Evolutionary conservation across 2,797 vertebrate species (phyloP).

Genomic region (Sebastiscus albofasciatus): DNA sequence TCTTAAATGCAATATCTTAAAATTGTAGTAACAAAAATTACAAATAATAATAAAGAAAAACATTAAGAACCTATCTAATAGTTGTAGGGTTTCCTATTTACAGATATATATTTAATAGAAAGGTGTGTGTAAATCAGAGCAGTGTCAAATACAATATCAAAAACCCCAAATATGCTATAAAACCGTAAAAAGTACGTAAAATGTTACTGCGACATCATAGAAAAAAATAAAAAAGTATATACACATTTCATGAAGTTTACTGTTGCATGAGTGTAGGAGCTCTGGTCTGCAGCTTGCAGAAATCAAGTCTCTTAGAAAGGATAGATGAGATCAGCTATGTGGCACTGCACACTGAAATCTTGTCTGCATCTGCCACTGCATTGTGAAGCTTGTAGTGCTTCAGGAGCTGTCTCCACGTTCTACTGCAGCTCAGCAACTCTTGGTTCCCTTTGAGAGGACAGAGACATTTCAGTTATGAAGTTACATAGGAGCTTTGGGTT

Average conservation of each 20-base stretch:
- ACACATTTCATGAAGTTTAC: not conserved
- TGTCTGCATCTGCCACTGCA: slow-evolving; percentile 56
- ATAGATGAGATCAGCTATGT: not conserved
- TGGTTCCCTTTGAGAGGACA: slow-evolving; percentile 68
- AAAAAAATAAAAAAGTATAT: not conserved
- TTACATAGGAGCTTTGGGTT: not conserved
- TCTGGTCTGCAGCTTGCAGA: not conserved
- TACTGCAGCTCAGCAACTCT: slow-evolving; percentile 58
- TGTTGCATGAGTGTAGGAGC: not conserved
- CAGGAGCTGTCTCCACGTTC: slow-evolving; percentile 58
- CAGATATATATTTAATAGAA: not conserved
- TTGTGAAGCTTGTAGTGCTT: slow-evolving; percentile 9
- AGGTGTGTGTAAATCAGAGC: not conserved
- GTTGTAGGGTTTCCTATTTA: not conserved
- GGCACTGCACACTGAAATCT: slow-evolving; percentile 38
- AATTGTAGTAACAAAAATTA: not conserved
- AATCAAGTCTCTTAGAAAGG: not conserved
- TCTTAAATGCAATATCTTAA: not conserved
- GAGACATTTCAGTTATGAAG: not conserved
- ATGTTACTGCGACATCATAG: not conserved
- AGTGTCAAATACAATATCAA: not conserved
- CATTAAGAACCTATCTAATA: not conserved
- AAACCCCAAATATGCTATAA: not conserved
- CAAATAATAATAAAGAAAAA: not conserved
- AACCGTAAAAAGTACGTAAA: not conserved